Base-by-base conservation (phyloP, 2,888 invertebrate species). In the Hylaea fasciaria region DNA sequence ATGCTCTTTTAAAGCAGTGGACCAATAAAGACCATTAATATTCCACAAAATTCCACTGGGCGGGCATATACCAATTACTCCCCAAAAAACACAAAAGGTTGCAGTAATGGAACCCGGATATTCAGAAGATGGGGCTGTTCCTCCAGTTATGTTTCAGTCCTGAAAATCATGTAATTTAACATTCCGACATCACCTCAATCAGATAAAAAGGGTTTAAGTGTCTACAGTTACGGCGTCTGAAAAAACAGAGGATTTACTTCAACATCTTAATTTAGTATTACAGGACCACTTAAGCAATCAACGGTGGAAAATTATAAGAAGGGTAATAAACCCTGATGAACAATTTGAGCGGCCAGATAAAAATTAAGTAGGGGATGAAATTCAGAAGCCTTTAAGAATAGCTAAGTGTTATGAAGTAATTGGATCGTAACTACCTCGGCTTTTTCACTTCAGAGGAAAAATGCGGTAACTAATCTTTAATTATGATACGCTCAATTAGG, bases 351-450 rank as follows among this genome's bases (percentile, higher is more conserved):
- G 22, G 44, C 10, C 12, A 14, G 45, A 53, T 53, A 53, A 53
- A 53, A 53, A 53, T 46, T 45, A 53, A 53, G 45, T 45, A 17
- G 29, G 45, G 35, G 17, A 45, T 46, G 39, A 53, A 46, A 45
- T 53, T 53, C 45, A 45, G 17, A 44, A 52, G 28, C 45, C 45
- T 14, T 53, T 44, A n/a, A 16, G 39, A 53, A 29, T 45, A 39
- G 28, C 45, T 53, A 39, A 53, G 53, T 35, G 53, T 45, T 53
- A 52, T 52, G 16, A 44, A 22, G 53, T 53, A 53, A 53, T 53
- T 53, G 45, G 44, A 52, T 52, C 13, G 9, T 44, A 52, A 52
- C 52, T 44, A 35, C 41, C 32, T 4, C 11, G 2, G n/a, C 39
- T 16, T 35, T 51, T 51, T 40, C 22, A n/a, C 17, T 35, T 12